Conservation (phyloP, 2,888 invertebrate genomes). For the Metacarcinus magister region DNA sequence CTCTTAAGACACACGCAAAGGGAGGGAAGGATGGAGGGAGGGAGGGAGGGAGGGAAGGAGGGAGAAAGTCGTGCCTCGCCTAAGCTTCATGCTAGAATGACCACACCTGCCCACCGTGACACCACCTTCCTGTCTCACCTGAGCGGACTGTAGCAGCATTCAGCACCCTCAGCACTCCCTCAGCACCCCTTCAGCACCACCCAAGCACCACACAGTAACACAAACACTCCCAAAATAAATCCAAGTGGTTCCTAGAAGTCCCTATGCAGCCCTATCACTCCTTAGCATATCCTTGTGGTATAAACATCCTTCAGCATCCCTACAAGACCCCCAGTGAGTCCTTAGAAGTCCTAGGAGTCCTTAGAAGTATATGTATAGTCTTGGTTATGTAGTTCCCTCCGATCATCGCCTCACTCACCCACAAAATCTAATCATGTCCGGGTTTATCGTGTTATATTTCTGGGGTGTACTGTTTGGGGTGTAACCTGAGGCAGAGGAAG, state of each 20-base stretch:
- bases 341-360: no score
- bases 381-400: no score
- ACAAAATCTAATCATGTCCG: background rate
- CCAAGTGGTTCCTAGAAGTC: background rate
- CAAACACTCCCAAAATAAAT: background rate
- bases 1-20: background rate
- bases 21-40: background rate
- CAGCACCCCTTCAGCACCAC: background rate
- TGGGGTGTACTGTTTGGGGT: background rate
- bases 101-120: conserved; percentile 34
- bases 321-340: no score
- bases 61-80: conserved; percentile 15
- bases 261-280: no score
- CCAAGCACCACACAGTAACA: background rate
- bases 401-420: no score
- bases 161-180: background rate
- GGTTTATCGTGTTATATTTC: background rate
- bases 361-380: no score
- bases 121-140: conserved; percentile 28
- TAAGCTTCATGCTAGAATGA: background rate
- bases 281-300: no score
- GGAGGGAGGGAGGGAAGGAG: background rate
- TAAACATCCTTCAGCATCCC: no score
- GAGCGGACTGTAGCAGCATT: background rate
- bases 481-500: background rate